Base-by-base conservation (phyloP, 1,140 invertebrate species). In the Littorina saxatilis region DNA sequence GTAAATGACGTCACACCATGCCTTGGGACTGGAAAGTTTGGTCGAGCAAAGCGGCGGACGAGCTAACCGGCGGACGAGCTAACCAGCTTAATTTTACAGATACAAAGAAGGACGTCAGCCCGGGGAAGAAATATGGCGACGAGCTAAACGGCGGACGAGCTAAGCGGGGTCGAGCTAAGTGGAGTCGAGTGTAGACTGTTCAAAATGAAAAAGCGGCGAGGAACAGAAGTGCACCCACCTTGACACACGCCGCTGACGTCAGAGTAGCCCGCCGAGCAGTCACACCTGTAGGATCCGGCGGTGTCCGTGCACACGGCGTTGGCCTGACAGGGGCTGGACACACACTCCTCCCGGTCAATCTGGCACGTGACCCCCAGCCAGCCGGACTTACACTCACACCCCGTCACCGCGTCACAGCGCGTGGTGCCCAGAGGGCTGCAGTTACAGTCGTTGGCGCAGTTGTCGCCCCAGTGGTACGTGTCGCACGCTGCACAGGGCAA, bases 371-470 rank as follows among this genome's bases (percentile, higher is more conserved):
- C 37, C 0, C 86, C 86, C 35, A 50, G 13, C 84, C 84, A 87
- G 3, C 86, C 86, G 13, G 13, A 9, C 32, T 43, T 35, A 66
- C 86, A 87, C 9, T 77, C 70, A 63, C 86, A 87, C 1, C 82
- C 81, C n/a, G 27, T 70, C 13, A 78, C 39, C 13, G 61, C 63
- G 63, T 82, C 72, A 63, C 83, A 84, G 37, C 68, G 32, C 2
- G 23, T 29, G 20, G 79, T 70, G 13, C 58, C 61, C 27, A 40
- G 40, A n/a, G 74, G 66, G 70, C 52, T 77, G 72, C 83, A 80
- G 72, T 40, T 61, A 61, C 83, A 84, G 17, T 68, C 72, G 0
- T 76, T 79, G 27, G 70, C 78, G 82, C 83, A 84, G 78, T 84
- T 66, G n/a, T 76, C 72, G 15, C 81, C 83, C 81, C 81, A 80